Base-by-base conservation (phyloP, 2,888 invertebrate species). In the Eilema sororculum region DNA sequence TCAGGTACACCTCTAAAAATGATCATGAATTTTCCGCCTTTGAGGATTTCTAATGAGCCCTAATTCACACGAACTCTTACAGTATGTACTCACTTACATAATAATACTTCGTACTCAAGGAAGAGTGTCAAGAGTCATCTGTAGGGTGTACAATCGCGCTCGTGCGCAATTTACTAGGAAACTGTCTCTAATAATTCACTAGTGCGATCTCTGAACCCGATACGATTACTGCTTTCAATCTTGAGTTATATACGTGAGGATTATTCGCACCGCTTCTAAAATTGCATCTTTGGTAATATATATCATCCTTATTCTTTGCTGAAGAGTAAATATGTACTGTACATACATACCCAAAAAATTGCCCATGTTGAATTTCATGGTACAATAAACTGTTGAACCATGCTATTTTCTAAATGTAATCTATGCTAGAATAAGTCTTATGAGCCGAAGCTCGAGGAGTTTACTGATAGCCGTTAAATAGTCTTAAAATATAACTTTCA, bases 191-290 rank as follows among this genome's bases (percentile, higher is more conserved):
- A 59, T 74, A 68, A 75, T 75, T 72, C 68, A 77, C 63, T 72
- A 78, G 71, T 56, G 72, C 67, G 81, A 81, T 81, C 83, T 83
- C 67, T 81, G 79, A 82, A 69, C 81, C 52, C 46, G 41, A 37
- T 46, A 64, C 64, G 59, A 73, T 71, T 22, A 63, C 63, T 67
- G 59, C 20, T 63, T 71, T 63, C 52, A 25, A 64, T 63, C 64
- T 59, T 64, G 56, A 13, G 25, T 37, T n/a, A 28, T n/a, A 22
- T 13, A 41, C 52, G 20, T n/a, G 37, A 22, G 20, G 22, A 52
- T 25, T 33, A 33, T 58, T 59, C 28, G 28, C 22, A 20, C 46
- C 20, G 0, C 28, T 28, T 25, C 16, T 20, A 28, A 16, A 30
- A 16, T 59, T 28, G 30, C 28, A 59, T 28, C 59, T 59, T 28